Conservation (phyloP, 2,888 invertebrate genomes). For the Synanthedon myopaeformis region DNA sequence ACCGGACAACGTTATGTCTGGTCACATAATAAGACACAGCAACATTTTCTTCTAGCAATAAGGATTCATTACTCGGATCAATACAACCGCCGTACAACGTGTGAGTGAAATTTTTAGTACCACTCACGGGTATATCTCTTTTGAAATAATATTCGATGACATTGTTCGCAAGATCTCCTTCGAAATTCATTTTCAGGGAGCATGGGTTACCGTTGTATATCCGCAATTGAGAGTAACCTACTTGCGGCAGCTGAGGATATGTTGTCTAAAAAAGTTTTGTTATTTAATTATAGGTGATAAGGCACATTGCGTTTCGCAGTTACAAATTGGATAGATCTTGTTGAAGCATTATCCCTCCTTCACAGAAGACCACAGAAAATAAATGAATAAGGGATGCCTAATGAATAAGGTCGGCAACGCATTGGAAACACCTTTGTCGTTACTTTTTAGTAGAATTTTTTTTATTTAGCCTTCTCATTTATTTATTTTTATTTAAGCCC, state of each 20-base stretch:
- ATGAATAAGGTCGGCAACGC: too few species aligned
- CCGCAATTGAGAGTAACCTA: conserved; percentile 68
- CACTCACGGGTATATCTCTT: conserved; percentile 22
- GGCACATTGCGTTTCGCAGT: neutral
- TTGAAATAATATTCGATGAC: conserved; percentile 45
- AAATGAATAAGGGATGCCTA: too few species aligned
- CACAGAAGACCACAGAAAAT: conserved; percentile 4
- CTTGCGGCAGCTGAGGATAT: conserved; percentile 67
- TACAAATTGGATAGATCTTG: neutral
- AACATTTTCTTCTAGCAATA: conserved; percentile 32
- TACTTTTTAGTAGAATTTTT: too few species aligned
- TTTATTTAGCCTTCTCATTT: too few species aligned
- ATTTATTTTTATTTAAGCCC: too few species aligned
- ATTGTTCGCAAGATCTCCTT: too few species aligned
- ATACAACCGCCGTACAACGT: conserved; percentile 30
- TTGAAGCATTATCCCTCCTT: neutral
- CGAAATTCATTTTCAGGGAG: conserved; percentile 18
- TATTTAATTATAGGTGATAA: conserved; percentile 15
- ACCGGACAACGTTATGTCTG: conserved; percentile 22
- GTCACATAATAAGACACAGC: conserved; percentile 39
- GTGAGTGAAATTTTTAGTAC: conserved; percentile 18
- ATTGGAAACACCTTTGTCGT: too few species aligned
- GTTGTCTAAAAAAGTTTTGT: conserved; percentile 48
- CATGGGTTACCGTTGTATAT: conserved; percentile 72
- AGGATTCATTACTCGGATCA: conserved; percentile 18